A percentile compares a stretch with the other conserved stretches of the same genome.
Evolutionary conservation across 2,888 invertebrate species (phyloP).

Genomic region (Ophion costatus): DNA sequence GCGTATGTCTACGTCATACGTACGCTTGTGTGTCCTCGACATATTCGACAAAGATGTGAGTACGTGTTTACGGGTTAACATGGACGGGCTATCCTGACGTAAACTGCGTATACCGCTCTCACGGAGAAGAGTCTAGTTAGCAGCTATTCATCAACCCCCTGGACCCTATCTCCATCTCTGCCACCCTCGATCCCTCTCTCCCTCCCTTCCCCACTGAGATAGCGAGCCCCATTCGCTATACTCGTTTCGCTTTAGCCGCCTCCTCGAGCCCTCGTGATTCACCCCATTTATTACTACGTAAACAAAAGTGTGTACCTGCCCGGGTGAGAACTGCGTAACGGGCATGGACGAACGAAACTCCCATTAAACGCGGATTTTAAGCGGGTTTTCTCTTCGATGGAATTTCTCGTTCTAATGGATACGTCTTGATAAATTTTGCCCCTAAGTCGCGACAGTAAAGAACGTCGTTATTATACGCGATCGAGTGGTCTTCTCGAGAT

Average conservation of each 20-base stretch:
- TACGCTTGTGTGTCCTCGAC: not conserved
- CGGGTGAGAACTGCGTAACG: conserved; percentile 39
- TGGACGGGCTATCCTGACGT: conserved; percentile 13
- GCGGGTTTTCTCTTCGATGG: not conserved
- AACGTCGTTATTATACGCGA: no score
- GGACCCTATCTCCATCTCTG: conserved; percentile 7
- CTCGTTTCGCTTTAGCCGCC: conserved; percentile 44
- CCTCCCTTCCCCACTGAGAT: not conserved
- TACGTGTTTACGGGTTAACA: not conserved
- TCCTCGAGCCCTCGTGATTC: conserved; percentile 19
- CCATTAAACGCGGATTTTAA: conserved; percentile 6
- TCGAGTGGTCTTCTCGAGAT: no score
- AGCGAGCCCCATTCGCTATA: conserved; percentile 29
- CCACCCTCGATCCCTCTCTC: conserved; percentile 7
- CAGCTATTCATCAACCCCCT: conserved; percentile 52
- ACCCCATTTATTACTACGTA: conserved; percentile 57
- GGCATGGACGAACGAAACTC: conserved; percentile 9
- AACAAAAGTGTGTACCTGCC: conserved; percentile 53
- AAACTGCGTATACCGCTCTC: conserved; percentile 5
- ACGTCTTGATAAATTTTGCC: no score
- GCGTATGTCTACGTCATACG: not conserved
- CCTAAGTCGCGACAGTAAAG: no score
- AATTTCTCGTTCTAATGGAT: not conserved
- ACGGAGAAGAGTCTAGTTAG: conserved; percentile 54
- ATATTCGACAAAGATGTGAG: not conserved